Evolutionary conservation across 2,888 invertebrate species (phyloP).

Genomic region (Gerris lacustris): DNA sequence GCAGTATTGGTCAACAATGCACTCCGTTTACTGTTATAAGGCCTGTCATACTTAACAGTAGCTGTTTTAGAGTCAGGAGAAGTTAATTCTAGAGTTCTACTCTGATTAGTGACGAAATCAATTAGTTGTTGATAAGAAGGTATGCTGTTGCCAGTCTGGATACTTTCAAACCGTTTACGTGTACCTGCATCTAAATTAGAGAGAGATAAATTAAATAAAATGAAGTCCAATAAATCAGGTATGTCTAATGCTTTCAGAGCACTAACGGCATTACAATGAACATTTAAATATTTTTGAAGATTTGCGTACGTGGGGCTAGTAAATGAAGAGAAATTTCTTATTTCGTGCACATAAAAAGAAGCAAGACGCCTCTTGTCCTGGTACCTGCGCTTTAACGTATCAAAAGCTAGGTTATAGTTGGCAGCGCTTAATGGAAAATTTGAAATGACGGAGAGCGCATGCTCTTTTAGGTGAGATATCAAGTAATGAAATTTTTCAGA

Average conservation of each 20-base stretch:
- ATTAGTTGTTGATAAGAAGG: not conserved
- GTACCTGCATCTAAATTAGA: not conserved
- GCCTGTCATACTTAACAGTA: too few species aligned
- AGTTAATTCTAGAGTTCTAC: too few species aligned
- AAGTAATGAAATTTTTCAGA: not conserved
- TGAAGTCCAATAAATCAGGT: not conserved
- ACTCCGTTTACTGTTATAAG: too few species aligned
- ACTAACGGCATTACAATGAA: not conserved
- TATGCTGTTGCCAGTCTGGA: not conserved
- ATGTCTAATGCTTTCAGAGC: conserved; percentile 2
- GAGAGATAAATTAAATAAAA: not conserved
- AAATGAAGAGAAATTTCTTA: not conserved
- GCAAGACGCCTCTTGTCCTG: not conserved
- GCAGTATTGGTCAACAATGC: too few species aligned
- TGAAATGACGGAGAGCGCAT: not conserved
- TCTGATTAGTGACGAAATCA: too few species aligned
- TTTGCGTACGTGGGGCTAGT: not conserved
- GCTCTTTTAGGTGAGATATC: not conserved
- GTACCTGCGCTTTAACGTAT: not conserved
- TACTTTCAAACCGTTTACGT: not conserved
- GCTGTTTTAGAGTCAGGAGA: too few species aligned
- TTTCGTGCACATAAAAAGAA: not conserved
- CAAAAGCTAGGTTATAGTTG: not conserved
- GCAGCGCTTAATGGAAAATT: not conserved
- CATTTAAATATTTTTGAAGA: not conserved